phyloP scores from a whole-genome alignment of 2,888 invertebrate genomes.

The Napeogenes sylphis region DNA sequence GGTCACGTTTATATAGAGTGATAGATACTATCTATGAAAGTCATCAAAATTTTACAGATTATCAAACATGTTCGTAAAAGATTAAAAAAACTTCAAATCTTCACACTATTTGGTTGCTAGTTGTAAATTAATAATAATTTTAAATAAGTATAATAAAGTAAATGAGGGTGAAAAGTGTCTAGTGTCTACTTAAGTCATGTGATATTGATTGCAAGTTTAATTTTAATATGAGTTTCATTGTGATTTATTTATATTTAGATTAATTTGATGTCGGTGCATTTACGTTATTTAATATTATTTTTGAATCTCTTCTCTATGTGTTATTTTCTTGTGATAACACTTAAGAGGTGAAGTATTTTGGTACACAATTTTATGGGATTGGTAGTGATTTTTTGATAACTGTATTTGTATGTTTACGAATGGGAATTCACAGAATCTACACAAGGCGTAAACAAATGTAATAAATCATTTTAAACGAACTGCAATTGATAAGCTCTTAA shows the following conservation, averaged over 20 bases:
- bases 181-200: constrained; percentile 26
- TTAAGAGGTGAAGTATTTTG: constrained; percentile 11
- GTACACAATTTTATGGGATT: constrained; percentile 7
- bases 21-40: neutral
- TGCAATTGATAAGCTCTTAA: neutral
- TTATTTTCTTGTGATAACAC: neutral
- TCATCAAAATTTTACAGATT: neutral
- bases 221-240: constrained; percentile 13
- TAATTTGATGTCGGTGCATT: constrained; percentile 17
- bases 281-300: constrained; percentile 17
- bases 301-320: constrained; percentile 3
- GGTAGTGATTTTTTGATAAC: constrained; percentile 2
- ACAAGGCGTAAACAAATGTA: constrained; percentile 9
- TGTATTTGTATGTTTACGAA: neutral
- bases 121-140: neutral
- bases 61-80: neutral
- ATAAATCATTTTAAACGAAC: constrained; percentile 10
- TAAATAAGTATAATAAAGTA: neutral
- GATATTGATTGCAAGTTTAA: constrained; percentile 21
- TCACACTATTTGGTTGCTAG: neutral
- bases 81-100: neutral
- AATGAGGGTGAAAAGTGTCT: neutral
- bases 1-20: neutral
- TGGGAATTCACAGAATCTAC: neutral
- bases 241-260: constrained; percentile 25